Conservation (phyloP, 2,113 vertebrate species). For the Anolis carolinensis region DNA sequence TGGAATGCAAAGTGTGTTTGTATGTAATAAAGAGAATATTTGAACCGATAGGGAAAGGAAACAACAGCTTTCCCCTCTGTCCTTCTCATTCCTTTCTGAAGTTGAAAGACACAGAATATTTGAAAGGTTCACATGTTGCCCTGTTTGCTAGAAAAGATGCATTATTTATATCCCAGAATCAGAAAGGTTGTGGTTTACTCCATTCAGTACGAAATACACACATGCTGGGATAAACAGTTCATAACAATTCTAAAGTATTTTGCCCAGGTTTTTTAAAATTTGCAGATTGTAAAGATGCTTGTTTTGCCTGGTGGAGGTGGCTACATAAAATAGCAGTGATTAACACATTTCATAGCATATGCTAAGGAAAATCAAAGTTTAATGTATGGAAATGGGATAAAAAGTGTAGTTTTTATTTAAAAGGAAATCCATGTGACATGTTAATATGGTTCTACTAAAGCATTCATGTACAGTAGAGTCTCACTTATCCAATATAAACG, state of each 20-base stretch:
- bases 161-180: constrained; percentile 28
- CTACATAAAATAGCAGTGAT: background rate
- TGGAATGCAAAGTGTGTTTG: constrained; percentile 12
- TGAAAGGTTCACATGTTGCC: constrained; percentile 21
- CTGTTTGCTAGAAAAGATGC: constrained; percentile 14
- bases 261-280: background rate
- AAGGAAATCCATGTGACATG: background rate
- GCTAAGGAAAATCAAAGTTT: background rate
- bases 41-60: constrained; percentile 39
- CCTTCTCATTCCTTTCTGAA: constrained; percentile 12
- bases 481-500: no score
- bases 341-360: background rate
- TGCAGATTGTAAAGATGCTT: background rate
- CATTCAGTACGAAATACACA: constrained; percentile 3
- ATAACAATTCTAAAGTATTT: constrained; percentile 37
- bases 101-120: constrained; percentile 46
- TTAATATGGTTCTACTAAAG: background rate
- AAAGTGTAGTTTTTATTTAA: background rate
- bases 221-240: background rate
- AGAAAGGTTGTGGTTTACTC: background rate
- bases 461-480: no score
- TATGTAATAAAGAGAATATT: background rate
- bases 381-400: background rate
- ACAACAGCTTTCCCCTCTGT: constrained; percentile 8
- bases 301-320: constrained; percentile 1